Evolutionary conservation across 1,140 invertebrate species (phyloP).

Genomic region (Phymorhynchus buccinoides): DNA sequence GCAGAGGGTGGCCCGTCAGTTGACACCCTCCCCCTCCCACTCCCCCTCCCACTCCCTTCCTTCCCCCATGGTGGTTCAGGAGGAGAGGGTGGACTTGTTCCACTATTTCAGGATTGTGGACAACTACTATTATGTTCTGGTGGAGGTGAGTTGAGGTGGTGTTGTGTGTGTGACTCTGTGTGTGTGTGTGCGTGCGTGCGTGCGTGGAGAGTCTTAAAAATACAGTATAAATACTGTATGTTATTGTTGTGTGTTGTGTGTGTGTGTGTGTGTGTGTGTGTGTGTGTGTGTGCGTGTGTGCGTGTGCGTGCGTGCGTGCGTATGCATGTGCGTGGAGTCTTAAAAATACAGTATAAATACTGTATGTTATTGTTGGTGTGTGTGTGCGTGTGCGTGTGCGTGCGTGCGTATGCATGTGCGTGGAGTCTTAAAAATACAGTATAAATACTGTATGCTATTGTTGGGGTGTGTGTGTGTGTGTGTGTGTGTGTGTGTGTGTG

Average conservation of each 20-base stretch:
- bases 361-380: too few relatives aligned
- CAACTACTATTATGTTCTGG: slow-evolving; percentile 70
- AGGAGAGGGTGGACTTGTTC: slow-evolving; percentile 63
- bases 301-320: neutral
- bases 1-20: neutral
- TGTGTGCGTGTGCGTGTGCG: neutral
- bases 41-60: neutral
- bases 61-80: slow-evolving; percentile 56
- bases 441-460: neutral
- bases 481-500: neutral
- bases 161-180: neutral
- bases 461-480: too few relatives aligned
- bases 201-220: too few relatives aligned
- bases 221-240: too few relatives aligned
- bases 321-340: neutral
- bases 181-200: neutral
- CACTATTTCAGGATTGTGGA: slow-evolving; percentile 69
- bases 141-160: slow-evolving; percentile 66
- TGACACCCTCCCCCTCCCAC: neutral
- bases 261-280: too few relatives aligned
- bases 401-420: neutral
- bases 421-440: neutral
- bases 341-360: neutral
- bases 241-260: too few relatives aligned
- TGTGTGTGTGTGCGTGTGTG: neutral